Evolutionary conservation across 2,797 vertebrate genomes (phyloP).

Genomic region (Gallinago solitaria): DNA sequence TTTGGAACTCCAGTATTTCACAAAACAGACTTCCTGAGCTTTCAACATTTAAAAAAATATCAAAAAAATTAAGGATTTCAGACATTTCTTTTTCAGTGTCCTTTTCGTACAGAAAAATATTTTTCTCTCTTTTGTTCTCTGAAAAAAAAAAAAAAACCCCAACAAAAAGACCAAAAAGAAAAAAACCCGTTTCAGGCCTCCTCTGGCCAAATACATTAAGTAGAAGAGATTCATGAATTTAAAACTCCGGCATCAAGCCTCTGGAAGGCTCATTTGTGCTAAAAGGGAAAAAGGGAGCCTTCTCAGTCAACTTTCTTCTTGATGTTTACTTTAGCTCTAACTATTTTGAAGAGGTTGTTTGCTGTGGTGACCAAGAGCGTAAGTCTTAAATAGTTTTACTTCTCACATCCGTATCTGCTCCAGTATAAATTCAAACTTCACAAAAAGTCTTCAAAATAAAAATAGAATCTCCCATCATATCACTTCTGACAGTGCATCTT

Average conservation of each 20-base stretch:
- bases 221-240: not conserved
- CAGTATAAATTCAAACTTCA: not conserved
- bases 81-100: not conserved
- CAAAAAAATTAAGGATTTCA: not conserved
- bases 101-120: not conserved
- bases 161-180: not conserved
- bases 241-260: not conserved
- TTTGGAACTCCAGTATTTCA: not conserved
- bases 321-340: not conserved
- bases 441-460: not conserved
- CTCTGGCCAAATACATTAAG: not conserved
- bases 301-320: not conserved
- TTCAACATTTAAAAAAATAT: not conserved
- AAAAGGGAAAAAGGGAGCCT: not conserved
- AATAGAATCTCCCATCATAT: not conserved
- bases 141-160: not conserved
- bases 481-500: not conserved
- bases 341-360: not conserved
- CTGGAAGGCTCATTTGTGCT: not conserved
- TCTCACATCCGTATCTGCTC: not conserved
- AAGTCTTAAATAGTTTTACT: not conserved
- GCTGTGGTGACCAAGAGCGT: not conserved
- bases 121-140: slow-evolving; percentile 51
- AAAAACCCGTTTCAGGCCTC: not conserved
- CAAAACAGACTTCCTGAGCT: not conserved